phyloP scores from a whole-genome alignment of 2,888 invertebrate genomes.

The Dendrolimus houi region DNA sequence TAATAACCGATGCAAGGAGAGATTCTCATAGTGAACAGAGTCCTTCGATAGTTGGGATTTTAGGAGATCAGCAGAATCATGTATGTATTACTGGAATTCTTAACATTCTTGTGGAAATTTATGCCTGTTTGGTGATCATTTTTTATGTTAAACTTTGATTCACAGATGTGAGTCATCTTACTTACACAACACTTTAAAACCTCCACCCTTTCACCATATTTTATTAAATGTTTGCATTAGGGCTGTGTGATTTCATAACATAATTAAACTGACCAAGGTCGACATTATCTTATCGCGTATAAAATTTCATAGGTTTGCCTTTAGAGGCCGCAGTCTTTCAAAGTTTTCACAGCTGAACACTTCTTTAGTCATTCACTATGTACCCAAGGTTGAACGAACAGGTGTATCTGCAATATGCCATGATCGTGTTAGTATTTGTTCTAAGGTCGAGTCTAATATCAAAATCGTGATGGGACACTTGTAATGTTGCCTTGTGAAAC shows the following conservation, averaged over 20 bases:
- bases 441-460: background rate
- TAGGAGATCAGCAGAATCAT: slow-evolving; percentile 70
- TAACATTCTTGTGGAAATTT: background rate
- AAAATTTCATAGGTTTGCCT: slow-evolving; percentile 25
- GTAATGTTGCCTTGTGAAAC: background rate
- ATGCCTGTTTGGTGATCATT: background rate
- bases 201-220: background rate
- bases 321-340: slow-evolving; percentile 36
- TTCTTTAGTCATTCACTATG: slow-evolving; percentile 35
- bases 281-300: slow-evolving; percentile 52
- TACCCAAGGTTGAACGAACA: slow-evolving; percentile 12
- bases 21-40: slow-evolving; percentile 61
- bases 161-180: background rate
- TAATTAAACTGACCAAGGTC: slow-evolving; percentile 18
- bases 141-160: background rate
- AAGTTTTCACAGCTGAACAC: slow-evolving; percentile 38
- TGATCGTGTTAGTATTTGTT: slow-evolving; percentile 10
- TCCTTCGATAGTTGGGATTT: slow-evolving; percentile 69
- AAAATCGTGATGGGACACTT: background rate
- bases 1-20: slow-evolving; percentile 33
- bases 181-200: background rate
- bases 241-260: background rate
- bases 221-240: background rate
- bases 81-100: slow-evolving; percentile 43
- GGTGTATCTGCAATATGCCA: slow-evolving; percentile 16